Evolutionary conservation across 2,888 invertebrate species (phyloP).

Genomic region (Drosophila kanekoi): DNA sequence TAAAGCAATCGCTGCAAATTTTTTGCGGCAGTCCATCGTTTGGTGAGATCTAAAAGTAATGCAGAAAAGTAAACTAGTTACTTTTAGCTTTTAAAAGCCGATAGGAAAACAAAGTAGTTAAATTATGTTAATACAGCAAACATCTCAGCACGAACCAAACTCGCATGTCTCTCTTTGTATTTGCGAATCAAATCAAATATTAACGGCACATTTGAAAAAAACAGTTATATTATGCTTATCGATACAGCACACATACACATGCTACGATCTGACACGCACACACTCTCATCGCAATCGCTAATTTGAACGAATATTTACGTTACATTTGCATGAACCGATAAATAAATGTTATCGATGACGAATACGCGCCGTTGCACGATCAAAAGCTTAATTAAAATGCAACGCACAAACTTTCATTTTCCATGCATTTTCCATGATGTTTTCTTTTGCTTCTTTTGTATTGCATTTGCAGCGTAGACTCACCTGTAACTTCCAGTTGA

Average conservation of each 20-base stretch:
- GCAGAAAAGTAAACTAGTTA: not conserved
- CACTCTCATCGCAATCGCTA: constrained; percentile 3
- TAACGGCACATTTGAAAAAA: not conserved
- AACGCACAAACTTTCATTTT: constrained; percentile 25
- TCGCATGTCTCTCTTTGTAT: too few species aligned
- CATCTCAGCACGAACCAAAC: too few species aligned
- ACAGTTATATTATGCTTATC: constrained; percentile 5
- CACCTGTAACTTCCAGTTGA: constrained; percentile 81
- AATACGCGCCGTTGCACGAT: constrained; percentile 40
- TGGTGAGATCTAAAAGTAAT: constrained; percentile 65
- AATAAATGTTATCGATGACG: constrained; percentile 2
- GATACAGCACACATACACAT: not conserved
- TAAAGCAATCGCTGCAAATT: constrained; percentile 82
- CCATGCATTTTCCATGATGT: constrained; percentile 6
- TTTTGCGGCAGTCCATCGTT: constrained; percentile 82
- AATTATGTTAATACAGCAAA: too few species aligned
- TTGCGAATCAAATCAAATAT: not conserved
- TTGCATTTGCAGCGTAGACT: constrained; percentile 9
- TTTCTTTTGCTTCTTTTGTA: not conserved
- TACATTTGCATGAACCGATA: constrained; percentile 4
- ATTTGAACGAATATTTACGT: not conserved
- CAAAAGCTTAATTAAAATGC: constrained; percentile 39
- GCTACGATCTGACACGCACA: constrained; percentile 32
- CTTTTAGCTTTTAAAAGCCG: too few species aligned
- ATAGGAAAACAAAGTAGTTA: not conserved